Percentiles rank a stretch among this genome's conserved stretches.
phyloP scores from a whole-genome alignment of 2,888 invertebrate genomes.

The Beris chalybata region DNA sequence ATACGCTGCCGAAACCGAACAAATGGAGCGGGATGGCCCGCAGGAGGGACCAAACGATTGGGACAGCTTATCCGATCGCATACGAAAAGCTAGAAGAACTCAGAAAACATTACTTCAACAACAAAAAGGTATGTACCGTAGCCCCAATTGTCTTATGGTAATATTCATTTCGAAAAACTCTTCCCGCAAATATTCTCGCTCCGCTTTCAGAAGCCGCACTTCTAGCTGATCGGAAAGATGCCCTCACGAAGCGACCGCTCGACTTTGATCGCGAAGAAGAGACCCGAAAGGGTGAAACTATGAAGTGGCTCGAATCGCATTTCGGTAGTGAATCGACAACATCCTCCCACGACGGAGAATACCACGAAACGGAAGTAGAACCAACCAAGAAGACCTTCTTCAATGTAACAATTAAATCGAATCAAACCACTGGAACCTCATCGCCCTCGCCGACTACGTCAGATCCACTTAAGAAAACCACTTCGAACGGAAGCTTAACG shows the following conservation, averaged over 20 bases:
- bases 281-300: constrained; percentile 85
- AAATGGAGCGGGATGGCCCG: constrained; percentile 70
- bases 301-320: constrained; percentile 88
- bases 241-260: constrained; percentile 75
- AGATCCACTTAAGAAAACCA: constrained; percentile 49
- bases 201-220: constrained; percentile 49
- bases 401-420: constrained; percentile 73
- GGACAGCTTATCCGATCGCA: constrained; percentile 77
- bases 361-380: constrained; percentile 62
- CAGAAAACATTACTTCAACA: constrained; percentile 56
- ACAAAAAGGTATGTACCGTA: constrained; percentile 56
- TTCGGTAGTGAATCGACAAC: constrained; percentile 85
- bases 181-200: too few species aligned
- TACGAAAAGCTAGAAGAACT: constrained; percentile 66
- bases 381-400: constrained; percentile 74
- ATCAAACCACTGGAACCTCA: constrained; percentile 56
- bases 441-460: constrained; percentile 56
- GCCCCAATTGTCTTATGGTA: not conserved
- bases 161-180: not conserved
- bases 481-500: constrained; percentile 38
- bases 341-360: constrained; percentile 60
- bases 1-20: constrained; percentile 78
- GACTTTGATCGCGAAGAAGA: constrained; percentile 88
- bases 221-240: constrained; percentile 73
- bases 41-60: constrained; percentile 71